Evolutionary conservation across 2,113 vertebrate species (phyloP).

Genomic region (Morone chrysops): DNA sequence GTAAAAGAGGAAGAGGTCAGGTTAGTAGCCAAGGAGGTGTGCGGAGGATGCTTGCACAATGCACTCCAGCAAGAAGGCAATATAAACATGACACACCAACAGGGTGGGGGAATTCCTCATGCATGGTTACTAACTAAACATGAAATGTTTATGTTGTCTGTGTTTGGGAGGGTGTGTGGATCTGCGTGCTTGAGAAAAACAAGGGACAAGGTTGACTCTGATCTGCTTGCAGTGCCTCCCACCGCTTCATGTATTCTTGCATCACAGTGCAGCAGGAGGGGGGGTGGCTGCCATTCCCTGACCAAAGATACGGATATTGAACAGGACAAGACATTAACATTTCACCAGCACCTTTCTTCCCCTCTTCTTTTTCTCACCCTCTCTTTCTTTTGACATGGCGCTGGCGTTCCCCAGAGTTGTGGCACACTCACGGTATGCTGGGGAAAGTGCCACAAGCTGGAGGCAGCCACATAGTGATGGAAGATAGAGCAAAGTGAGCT

Average conservation of each 20-base stretch:
- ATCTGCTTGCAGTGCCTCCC: conserved; percentile 56
- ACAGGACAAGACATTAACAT: conserved; percentile 79
- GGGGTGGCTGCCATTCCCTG: conserved; percentile 19
- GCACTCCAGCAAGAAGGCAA: conserved; percentile 50
- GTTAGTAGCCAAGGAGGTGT: conserved; percentile 27
- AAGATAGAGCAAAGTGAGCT: conserved; percentile 41
- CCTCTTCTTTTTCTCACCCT: conserved; percentile 39
- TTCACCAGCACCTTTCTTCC: conserved; percentile 70
- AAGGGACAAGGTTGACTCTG: conserved; percentile 45
- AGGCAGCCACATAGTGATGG: conserved; percentile 27
- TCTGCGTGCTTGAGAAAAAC: conserved; percentile 36
- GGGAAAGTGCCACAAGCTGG: conserved; percentile 46
- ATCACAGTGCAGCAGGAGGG: conserved; percentile 12
- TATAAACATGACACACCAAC: conserved; percentile 57
- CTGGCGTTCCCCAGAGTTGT: conserved; percentile 55
- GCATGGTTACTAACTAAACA: conserved; percentile 74
- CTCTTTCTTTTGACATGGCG: conserved; percentile 38
- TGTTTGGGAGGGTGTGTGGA: conserved; percentile 56
- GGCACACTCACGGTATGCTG: conserved; percentile 48
- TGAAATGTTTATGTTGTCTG: conserved; percentile 76
- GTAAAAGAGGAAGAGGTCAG: conserved; percentile 27
- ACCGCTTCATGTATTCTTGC: conserved; percentile 46
- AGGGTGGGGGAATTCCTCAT: conserved; percentile 61
- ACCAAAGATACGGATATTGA: conserved; percentile 66
- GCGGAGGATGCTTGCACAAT: conserved; percentile 44